A percentile compares a stretch with the other conserved stretches of the same genome.
Conservation (phyloP, 2,888 invertebrate species). For the Heliconius cydno region DNA sequence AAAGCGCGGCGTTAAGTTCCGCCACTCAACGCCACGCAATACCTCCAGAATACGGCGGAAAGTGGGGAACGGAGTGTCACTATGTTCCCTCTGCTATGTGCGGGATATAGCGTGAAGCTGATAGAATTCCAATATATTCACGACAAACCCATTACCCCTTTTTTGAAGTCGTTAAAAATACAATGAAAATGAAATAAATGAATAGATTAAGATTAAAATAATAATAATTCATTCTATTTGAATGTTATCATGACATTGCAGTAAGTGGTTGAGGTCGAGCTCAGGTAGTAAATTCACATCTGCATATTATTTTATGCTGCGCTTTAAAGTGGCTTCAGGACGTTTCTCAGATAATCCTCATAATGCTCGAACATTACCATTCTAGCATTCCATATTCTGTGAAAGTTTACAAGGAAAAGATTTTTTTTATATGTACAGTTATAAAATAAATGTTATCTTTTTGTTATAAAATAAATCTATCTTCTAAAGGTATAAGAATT, state of each 20-base stretch:
- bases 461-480: too few relatives aligned
- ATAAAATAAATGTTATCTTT: too few relatives aligned
- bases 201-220: neutral
- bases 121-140: too few relatives aligned
- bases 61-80: too few relatives aligned
- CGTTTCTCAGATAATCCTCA: neutral
- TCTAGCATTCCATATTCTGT: neutral
- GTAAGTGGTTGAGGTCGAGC: neutral
- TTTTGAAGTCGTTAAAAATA: too few relatives aligned
- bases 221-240: neutral
- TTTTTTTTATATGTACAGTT: neutral
- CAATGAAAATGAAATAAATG: neutral
- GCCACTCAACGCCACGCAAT: too few relatives aligned
- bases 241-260: neutral
- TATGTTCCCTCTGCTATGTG: too few relatives aligned
- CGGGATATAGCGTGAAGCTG: too few relatives aligned
- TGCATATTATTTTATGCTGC: slow-evolving; percentile 3
- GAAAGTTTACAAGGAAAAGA: neutral
- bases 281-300: neutral
- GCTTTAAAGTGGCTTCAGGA: neutral
- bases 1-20: too few relatives aligned
- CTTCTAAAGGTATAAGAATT: neutral
- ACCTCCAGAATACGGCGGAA: too few relatives aligned
- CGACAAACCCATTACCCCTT: too few relatives aligned
- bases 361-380: neutral